Percentiles rank a stretch among this genome's conserved stretches.
phyloP scores from a whole-genome alignment of 2,113 vertebrate genomes.

The Microtus montanus region DNA sequence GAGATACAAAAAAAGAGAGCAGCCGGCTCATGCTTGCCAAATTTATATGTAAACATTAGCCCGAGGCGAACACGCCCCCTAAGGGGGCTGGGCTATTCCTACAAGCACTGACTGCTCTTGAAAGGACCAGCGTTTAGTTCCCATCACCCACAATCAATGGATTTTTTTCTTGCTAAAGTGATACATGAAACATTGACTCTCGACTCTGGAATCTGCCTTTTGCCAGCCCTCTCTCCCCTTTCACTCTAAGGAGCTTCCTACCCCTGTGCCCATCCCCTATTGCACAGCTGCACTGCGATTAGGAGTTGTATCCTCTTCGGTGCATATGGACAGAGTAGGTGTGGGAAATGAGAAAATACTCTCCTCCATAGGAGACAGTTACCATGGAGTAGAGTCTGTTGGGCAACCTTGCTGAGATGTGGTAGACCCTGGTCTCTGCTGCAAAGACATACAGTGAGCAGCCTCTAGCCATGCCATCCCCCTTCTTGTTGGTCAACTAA shows the following conservation, averaged over 20 bases:
- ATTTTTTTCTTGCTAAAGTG: slow-evolving; percentile 13
- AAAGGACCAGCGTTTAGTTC: neutral
- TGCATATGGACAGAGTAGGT: neutral
- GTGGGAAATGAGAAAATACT: neutral
- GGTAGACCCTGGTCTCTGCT: neutral
- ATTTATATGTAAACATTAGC: too few species aligned
- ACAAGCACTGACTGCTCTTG: neutral
- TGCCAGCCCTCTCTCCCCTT: neutral
- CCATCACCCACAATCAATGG: neutral
- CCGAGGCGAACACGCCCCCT: too few species aligned
- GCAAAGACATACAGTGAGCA: fast-evolving
- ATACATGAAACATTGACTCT: neutral
- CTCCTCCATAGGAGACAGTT: neutral
- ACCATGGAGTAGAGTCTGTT: neutral
- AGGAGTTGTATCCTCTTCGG: neutral
- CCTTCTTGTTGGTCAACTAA: neutral
- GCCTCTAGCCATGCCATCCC: neutral
- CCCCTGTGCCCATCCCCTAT: neutral
- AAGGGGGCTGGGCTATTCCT: too few species aligned
- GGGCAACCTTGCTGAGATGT: neutral
- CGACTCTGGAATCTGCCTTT: neutral
- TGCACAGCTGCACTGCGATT: neutral
- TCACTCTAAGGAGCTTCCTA: neutral
- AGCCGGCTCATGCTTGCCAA: too few species aligned
- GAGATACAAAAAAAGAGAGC: too few species aligned